A percentile compares a stretch with the other conserved stretches of the same genome.
These are phyloP conservation scores for Stictonetta naevosa DNA, from an alignment of 2,113 vertebrate genomes.

Conservation along the genomic window DNA sequence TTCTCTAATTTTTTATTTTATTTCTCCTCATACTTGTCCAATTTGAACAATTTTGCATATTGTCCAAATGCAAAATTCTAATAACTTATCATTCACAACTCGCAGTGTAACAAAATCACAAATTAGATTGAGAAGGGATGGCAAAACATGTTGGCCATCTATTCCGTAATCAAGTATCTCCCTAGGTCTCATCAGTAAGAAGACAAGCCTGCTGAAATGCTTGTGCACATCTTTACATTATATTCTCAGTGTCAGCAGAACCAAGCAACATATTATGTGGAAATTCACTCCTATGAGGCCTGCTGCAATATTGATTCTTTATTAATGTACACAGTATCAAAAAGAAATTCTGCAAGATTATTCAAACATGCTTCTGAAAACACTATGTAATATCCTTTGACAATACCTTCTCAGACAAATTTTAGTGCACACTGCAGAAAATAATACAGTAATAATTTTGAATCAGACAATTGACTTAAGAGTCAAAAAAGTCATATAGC, in stretches of 20 bases:
- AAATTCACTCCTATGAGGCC: slow-evolving; percentile 66
- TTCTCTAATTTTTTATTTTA: slow-evolving; percentile 17
- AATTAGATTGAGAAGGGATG: slow-evolving; percentile 53
- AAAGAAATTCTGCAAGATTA: slow-evolving; percentile 70
- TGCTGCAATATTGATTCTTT: slow-evolving; percentile 87
- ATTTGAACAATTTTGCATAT: not conserved
- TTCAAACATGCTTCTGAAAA: slow-evolving; percentile 69
- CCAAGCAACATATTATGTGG: slow-evolving; percentile 56
- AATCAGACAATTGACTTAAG: slow-evolving; percentile 65
- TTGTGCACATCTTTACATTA: slow-evolving; percentile 61
- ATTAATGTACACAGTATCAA: slow-evolving; percentile 76
- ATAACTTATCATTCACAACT: not conserved
- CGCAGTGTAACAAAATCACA: not conserved
- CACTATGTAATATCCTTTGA: slow-evolving; percentile 31
- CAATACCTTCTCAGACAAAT: slow-evolving; percentile 49
- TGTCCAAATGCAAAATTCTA: not conserved
- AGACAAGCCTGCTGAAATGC: slow-evolving; percentile 66
- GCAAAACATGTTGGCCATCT: not conserved
- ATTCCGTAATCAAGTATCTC: slow-evolving; percentile 71
- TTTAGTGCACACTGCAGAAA: slow-evolving; percentile 71
- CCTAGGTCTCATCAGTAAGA: slow-evolving; percentile 61
- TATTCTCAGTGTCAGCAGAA: slow-evolving; percentile 64
- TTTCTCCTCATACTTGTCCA: not conserved
- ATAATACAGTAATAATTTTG: slow-evolving; percentile 67
- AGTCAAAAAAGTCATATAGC: slow-evolving; percentile 54